Base-by-base conservation (phyloP, 2,888 invertebrate genomes). In the Clunio marinus region DNA sequence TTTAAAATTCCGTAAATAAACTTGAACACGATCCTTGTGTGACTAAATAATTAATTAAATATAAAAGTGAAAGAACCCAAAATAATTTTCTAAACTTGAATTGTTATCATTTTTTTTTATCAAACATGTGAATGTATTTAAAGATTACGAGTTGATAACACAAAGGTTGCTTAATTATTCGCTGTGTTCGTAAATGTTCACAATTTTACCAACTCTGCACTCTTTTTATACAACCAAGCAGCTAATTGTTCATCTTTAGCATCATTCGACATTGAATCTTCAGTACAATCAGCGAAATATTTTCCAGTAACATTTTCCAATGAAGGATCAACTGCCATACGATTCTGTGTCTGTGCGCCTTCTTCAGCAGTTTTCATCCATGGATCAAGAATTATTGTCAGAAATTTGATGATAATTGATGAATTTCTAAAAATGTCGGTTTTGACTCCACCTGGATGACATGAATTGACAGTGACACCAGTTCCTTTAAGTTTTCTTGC, bases 381-480 rank as follows among this genome's bases (percentile, higher is more conserved):
- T 4, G 5, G 10, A 27, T 35, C 63, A 25, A 17, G n/a, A n/a
- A n/a, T n/a, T n/a, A n/a, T n/a, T n/a, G n/a, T n/a, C n/a, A n/a
- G n/a, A n/a, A n/a, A n/a, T n/a, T n/a, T n/a, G n/a, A n/a, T n/a
- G n/a, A n/a, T n/a, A n/a, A n/a, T n/a, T n/a, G n/a, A n/a, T n/a
- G 10, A 84, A 77, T 20, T 10, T n/a, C 57, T 4, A 70, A 83
- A 82, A 69, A 88, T 76, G 70, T 86, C 84, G 2, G 88, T 88
- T 46, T 83, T 81, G 2, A 86, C 85, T 37, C 88, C 77, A 15
- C 90, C 90, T 13, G 90, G 90, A 76, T 89, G 86, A 28, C 88
- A 78, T 28, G 84, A 81, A 74, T 89, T 88, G 2, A 84, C 86
- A 1, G 86, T 87, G 0, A 90, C 86, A 46, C 83, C 83, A 10